These are phyloP conservation scores for Engraulis encrasicolus DNA, from an alignment of 2,113 vertebrate species.

Conservation along the genomic window DNA sequence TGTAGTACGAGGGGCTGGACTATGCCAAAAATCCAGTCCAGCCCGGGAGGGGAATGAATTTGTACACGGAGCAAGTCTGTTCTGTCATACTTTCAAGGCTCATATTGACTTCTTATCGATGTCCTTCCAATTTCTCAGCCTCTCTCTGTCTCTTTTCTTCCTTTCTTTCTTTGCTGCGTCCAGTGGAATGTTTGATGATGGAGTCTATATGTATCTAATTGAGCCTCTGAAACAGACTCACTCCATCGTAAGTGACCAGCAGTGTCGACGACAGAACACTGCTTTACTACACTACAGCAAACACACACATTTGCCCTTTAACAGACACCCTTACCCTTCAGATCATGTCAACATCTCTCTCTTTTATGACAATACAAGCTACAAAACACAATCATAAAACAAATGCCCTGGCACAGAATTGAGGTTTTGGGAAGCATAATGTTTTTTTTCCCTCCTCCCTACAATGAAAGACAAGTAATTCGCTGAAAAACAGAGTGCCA, in stretches of 20 bases:
- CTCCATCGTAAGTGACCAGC: constrained; percentile 80
- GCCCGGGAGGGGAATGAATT: neutral
- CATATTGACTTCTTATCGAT: neutral
- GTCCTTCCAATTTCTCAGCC: neutral
- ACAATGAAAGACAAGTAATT: neutral
- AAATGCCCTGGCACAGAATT: neutral
- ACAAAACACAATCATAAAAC: neutral
- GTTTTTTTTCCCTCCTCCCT: neutral
- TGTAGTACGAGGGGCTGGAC: too few species aligned
- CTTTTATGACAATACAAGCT: neutral
- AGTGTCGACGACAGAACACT: neutral
- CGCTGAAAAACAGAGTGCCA: neutral
- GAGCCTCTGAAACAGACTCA: constrained; percentile 86
- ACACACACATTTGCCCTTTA: neutral
- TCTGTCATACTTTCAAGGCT: constrained; percentile 8
- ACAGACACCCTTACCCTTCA: neutral
- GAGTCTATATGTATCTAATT: constrained; percentile 85
- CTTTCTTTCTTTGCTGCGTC: constrained; percentile 52
- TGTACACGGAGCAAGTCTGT: neutral
- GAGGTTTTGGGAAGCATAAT: neutral
- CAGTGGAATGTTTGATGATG: constrained; percentile 96
- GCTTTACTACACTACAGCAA: neutral
- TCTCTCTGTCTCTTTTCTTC: constrained; percentile 6
- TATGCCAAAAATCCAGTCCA: too few species aligned
- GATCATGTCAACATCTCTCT: neutral